Evolutionary conservation across 1,140 invertebrate genomes (phyloP).

Genomic region (Apis mellifera): Amel_HAv3.1 CM009937.2:11657501-11658000

Average conservation of each 20-base stretch:
- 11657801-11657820: neutral
- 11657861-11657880: neutral
- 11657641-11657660: neutral
- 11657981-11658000: neutral
- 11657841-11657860: neutral
- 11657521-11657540: no score
- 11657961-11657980: no score
- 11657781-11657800: neutral
- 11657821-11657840: neutral
- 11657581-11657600: neutral
- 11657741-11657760: neutral
- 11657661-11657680: neutral
- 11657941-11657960: neutral
- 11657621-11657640: neutral
- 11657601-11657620: neutral
- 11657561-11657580: neutral
- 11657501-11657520: no score
- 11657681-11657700: neutral
- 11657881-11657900: neutral
- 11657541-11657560: no score
- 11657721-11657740: neutral
- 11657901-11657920: neutral
- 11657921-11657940: neutral
- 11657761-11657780: constrained; percentile 2
- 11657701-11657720: neutral